These are phyloP conservation scores for Diplodus sargus DNA, from an alignment of 2,797 vertebrate species.

Conservation along the genomic window DNA sequence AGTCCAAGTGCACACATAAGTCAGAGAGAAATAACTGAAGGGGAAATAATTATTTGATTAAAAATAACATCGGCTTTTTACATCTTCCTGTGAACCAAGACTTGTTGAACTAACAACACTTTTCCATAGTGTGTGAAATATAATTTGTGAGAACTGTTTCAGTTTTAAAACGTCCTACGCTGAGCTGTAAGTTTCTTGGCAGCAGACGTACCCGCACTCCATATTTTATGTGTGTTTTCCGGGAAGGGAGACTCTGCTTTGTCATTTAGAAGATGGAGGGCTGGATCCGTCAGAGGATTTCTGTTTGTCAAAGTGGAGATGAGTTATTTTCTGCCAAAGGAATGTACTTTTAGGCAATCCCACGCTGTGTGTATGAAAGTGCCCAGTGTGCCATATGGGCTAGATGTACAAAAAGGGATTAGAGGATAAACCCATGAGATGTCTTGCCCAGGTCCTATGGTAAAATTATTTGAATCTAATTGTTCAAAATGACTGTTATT, in stretches of 20 bases:
- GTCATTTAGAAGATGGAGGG: conserved; percentile 45
- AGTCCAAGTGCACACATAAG: not conserved
- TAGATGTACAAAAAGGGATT: conserved; percentile 6
- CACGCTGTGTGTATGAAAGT: conserved; percentile 25
- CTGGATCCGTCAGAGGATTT: conserved; percentile 18
- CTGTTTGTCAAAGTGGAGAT: conserved; percentile 40
- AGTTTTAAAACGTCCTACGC: conserved; percentile 6
- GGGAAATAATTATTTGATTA: not conserved
- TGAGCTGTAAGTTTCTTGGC: conserved; percentile 28
- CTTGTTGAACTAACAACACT: not conserved
- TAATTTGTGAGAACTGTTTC: conserved; percentile 6
- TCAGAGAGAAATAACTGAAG: not conserved
- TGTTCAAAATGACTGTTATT: not conserved
- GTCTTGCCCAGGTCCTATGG: not conserved
- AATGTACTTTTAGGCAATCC: conserved; percentile 18
- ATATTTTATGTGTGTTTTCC: conserved; percentile 33
- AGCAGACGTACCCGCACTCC: not conserved
- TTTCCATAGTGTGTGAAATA: not conserved
- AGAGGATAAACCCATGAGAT: not conserved
- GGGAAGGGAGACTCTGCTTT: conserved; percentile 28
- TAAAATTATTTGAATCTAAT: conserved; percentile 3
- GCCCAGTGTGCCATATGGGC: conserved; percentile 16
- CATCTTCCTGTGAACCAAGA: not conserved
- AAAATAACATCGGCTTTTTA: not conserved
- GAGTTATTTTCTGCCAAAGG: conserved; percentile 36